Conservation (phyloP, 2,113 vertebrate genomes). For the Caranx melampygus region DNA sequence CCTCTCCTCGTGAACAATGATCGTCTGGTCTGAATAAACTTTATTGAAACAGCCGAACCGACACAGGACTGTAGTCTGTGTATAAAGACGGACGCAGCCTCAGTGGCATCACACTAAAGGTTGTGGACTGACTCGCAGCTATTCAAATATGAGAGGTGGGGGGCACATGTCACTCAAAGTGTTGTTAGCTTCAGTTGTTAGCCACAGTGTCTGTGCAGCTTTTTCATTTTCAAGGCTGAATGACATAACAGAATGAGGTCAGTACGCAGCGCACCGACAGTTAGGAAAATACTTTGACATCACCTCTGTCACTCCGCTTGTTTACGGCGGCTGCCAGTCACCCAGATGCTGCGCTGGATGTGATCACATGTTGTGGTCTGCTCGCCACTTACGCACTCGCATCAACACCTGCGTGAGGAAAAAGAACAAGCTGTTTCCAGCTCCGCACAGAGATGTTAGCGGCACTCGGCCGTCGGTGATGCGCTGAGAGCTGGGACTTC, state of each 20-base stretch:
- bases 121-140: no score
- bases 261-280: background rate
- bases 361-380: conserved; percentile 20
- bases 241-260: background rate
- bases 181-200: no score
- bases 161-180: no score
- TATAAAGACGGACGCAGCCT: no score
- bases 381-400: background rate
- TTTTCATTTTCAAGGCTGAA: background rate
- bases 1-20: no score
- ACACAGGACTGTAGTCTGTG: no score
- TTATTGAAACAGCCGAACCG: no score
- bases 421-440: conserved; percentile 5
- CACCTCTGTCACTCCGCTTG: background rate
- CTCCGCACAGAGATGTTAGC: background rate
- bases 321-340: conserved; percentile 1
- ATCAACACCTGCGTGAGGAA: conserved; percentile 29
- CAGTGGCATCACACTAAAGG: no score
- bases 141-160: no score
- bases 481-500: conserved; percentile 26
- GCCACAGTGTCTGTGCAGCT: background rate
- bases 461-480: background rate
- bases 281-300: no score
- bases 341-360: conserved; percentile 29
- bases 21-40: no score